A percentile compares a stretch with the other conserved stretches of the same genome.
Conservation (phyloP, 1,140 invertebrate genomes). For the Aphidius ervi region DNA sequence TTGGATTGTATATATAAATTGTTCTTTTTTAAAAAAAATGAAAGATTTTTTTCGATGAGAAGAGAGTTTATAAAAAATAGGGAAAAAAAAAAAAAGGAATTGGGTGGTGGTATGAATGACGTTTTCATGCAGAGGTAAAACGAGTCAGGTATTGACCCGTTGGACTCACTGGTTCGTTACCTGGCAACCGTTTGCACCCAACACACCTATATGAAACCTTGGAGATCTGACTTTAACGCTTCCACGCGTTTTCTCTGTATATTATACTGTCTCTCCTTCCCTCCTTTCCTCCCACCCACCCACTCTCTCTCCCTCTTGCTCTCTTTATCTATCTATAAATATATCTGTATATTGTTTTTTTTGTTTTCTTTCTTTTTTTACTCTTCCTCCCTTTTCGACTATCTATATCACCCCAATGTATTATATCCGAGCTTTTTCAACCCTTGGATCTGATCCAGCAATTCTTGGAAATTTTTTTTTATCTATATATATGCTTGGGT, state of each 20-base stretch:
- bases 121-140: conserved; percentile 22
- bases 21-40: too few species aligned
- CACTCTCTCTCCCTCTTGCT: background rate
- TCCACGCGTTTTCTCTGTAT: background rate
- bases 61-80: conserved; percentile 2
- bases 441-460: conserved; percentile 13
- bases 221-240: conserved; percentile 28
- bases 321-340: too few species aligned
- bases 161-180: conserved; percentile 25
- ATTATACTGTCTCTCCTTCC: too few species aligned
- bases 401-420: too few species aligned
- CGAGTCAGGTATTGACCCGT: conserved; percentile 30
- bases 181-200: conserved; percentile 31
- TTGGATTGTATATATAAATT: too few species aligned
- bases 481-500: too few species aligned
- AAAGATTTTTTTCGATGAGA: background rate
- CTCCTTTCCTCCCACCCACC: background rate
- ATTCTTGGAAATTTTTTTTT: conserved; percentile 2
- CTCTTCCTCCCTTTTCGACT: too few species aligned
- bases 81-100: conserved; percentile 15
- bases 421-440: conserved; percentile 1
- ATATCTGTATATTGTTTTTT: too few species aligned
- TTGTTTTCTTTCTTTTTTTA: too few species aligned
- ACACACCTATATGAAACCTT: conserved; percentile 32
- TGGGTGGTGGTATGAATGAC: conserved; percentile 21